phyloP scores from a whole-genome alignment of 2,113 vertebrate genomes.

The Apodemus sylvaticus region DNA sequence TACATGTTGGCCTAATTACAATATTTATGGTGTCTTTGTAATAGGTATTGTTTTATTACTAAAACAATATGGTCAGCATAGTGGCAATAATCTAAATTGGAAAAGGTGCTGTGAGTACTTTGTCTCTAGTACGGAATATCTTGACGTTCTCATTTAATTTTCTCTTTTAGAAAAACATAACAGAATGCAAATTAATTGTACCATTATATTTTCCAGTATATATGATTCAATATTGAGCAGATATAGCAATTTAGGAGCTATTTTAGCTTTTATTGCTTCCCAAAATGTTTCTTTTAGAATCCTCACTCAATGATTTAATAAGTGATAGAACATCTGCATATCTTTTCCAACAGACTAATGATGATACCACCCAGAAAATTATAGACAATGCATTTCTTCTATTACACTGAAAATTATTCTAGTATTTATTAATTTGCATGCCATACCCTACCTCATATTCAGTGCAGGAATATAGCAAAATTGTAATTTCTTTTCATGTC shows the following conservation, averaged over 20 bases:
- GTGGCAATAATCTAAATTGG: not conserved
- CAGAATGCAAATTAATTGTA: constrained; percentile 42
- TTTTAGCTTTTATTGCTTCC: constrained; percentile 13
- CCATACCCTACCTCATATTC: not conserved
- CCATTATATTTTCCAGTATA: not conserved
- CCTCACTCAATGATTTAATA: constrained; percentile 45
- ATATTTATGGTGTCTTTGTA: constrained; percentile 6
- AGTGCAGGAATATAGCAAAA: not conserved
- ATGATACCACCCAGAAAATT: constrained; percentile 21
- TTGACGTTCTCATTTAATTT: not conserved
- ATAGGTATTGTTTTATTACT: not conserved
- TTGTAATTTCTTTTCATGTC: not conserved
- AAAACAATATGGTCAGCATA: not conserved
- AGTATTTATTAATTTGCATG: constrained; percentile 16
- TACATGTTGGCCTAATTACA: not conserved
- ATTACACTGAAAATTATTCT: not conserved
- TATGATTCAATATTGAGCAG: not conserved
- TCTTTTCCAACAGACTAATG: constrained; percentile 40
- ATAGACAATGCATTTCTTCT: constrained; percentile 25
- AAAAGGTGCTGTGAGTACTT: not conserved
- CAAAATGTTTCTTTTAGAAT: not conserved
- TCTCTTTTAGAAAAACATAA: constrained; percentile 1
- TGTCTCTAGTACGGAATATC: not conserved
- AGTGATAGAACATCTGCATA: constrained; percentile 2
- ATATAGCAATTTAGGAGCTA: not conserved